Conservation (phyloP, 2,797 vertebrate species). For the Rallus crepitans region DNA sequence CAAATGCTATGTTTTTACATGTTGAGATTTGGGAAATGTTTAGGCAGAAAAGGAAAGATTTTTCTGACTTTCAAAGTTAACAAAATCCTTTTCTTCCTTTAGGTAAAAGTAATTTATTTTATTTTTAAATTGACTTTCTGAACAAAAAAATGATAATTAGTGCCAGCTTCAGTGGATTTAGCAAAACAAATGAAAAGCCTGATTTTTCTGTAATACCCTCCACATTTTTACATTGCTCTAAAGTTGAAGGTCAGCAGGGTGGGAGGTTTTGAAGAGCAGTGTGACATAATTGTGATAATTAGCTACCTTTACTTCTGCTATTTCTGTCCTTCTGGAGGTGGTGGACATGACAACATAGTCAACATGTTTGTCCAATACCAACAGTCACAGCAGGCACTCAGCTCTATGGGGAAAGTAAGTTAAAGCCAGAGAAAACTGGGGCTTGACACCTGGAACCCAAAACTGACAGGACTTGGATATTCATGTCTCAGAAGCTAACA, state of each 20-base stretch:
- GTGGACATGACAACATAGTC: background rate
- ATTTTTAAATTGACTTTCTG: background rate
- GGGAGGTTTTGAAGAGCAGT: background rate
- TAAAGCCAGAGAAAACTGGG: background rate
- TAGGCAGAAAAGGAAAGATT: background rate
- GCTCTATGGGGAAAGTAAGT: background rate
- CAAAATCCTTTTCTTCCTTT: background rate
- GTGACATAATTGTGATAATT: background rate
- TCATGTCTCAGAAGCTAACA: background rate
- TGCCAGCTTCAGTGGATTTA: background rate
- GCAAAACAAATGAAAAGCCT: background rate
- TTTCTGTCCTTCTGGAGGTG: background rate
- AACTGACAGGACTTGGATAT: background rate
- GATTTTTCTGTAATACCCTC: background rate
- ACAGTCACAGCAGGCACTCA: background rate
- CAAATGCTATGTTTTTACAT: conserved; percentile 35
- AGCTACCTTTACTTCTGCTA: background rate
- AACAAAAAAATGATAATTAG: background rate
- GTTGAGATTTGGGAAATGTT: conserved; percentile 46
- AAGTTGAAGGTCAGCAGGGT: background rate
- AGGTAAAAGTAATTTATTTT: background rate
- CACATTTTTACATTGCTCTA: background rate
- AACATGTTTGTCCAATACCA: background rate
- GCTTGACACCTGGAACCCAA: background rate
- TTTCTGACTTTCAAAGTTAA: conserved; percentile 15